A percentile compares a stretch with the other conserved stretches of the same genome.
phyloP scores from a whole-genome alignment of 2,797 vertebrate species.

The Choloepus didactylus region DNA sequence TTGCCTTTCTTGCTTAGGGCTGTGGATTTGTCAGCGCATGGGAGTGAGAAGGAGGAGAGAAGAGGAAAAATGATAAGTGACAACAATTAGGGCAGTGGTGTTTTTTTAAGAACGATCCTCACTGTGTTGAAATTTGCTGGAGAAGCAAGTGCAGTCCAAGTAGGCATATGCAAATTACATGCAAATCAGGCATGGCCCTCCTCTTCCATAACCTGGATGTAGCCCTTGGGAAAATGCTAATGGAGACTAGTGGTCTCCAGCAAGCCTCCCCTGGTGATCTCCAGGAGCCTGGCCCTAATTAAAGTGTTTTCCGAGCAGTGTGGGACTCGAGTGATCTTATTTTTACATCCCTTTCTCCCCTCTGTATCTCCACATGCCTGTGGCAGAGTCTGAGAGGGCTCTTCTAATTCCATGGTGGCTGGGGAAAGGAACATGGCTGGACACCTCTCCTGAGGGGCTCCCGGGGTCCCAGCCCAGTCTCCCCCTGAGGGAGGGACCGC shows the following conservation, averaged over 20 bases:
- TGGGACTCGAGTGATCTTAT: slow-evolving; percentile 52
- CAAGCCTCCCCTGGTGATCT: slow-evolving; percentile 59
- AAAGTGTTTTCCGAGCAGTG: slow-evolving; percentile 64
- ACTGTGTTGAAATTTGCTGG: slow-evolving; percentile 80
- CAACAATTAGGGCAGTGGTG: slow-evolving; percentile 75
- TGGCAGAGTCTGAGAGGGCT: neutral
- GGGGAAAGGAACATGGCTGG: neutral
- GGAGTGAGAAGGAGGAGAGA: slow-evolving; percentile 25
- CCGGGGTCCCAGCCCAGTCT: neutral
- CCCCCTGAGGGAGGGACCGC: neutral
- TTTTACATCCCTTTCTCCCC: neutral
- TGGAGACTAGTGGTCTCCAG: slow-evolving; percentile 72
- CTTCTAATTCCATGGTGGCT: neutral
- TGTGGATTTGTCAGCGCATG: slow-evolving; percentile 60
- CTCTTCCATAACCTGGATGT: slow-evolving; percentile 79
- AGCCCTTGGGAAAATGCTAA: slow-evolving; percentile 84
- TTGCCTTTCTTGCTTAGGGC: slow-evolving; percentile 25
- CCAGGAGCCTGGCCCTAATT: slow-evolving; percentile 77
- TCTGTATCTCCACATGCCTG: neutral
- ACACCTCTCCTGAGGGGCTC: neutral
- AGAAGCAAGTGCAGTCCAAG: slow-evolving; percentile 67
- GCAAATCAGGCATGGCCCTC: slow-evolving; percentile 72
- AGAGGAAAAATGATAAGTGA: slow-evolving; percentile 75
- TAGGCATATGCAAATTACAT: slow-evolving; percentile 80
- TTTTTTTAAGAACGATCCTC: slow-evolving; percentile 76